Conservation (phyloP, 2,797 vertebrate genomes). For the Micropoecilia bifurca region DNA sequence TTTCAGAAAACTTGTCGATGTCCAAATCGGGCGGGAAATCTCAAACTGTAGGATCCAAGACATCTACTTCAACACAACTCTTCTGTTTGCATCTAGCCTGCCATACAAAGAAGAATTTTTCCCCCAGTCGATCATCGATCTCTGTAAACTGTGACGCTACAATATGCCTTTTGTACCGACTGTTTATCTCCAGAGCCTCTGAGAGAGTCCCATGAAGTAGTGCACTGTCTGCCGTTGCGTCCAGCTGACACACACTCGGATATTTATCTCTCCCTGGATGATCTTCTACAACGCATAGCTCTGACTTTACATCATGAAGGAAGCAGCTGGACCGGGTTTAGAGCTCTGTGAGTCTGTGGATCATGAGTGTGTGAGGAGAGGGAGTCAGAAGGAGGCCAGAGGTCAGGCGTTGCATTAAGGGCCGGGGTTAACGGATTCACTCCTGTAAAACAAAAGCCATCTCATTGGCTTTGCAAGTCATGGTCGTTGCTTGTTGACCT, state of each 20-base stretch:
- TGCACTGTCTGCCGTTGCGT: conserved; percentile 44
- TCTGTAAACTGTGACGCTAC: conserved; percentile 39
- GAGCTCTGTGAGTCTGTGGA: conserved; percentile 48
- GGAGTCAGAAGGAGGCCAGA: conserved; percentile 30
- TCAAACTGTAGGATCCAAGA: background rate
- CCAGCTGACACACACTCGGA: conserved; percentile 56
- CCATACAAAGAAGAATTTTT: conserved; percentile 33
- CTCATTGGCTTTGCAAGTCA: conserved; percentile 43
- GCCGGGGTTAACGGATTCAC: conserved; percentile 50
- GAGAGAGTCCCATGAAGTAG: conserved; percentile 57
- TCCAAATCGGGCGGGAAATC: conserved; percentile 19
- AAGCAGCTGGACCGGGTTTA: conserved; percentile 80
- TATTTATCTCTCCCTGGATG: conserved; percentile 67
- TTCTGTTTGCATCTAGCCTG: conserved; percentile 25
- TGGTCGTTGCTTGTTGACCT: conserved; percentile 56
- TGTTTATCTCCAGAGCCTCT: conserved; percentile 48
- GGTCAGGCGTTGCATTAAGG: conserved; percentile 70
- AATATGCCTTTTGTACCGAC: conserved; percentile 52
- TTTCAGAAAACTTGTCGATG: conserved; percentile 1
- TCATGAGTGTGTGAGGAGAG: conserved; percentile 43
- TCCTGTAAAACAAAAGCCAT: conserved; percentile 63
- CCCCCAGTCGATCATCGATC: conserved; percentile 47
- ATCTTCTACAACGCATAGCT: conserved; percentile 72
- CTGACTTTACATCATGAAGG: conserved; percentile 80
- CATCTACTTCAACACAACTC: conserved; percentile 11